These are phyloP conservation scores for Channallabes apus DNA, from an alignment of 2,797 vertebrate genomes.

Conservation along the genomic window DNA sequence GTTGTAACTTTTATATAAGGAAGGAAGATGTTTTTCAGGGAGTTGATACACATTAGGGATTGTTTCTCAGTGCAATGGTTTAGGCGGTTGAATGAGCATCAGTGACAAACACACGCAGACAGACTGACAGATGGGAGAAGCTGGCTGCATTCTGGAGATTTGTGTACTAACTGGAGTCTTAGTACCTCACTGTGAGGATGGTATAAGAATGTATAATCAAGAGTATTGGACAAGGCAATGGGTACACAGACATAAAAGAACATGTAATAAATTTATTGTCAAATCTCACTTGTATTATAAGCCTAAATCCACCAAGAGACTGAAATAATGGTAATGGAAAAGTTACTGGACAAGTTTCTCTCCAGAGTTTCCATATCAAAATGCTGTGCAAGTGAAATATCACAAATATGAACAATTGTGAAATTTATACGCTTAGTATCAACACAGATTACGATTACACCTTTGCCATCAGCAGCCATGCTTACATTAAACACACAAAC, in stretches of 20 bases:
- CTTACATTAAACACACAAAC: constrained; percentile 25
- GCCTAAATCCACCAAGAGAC: background rate
- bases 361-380: background rate
- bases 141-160: constrained; percentile 38
- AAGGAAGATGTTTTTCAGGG: constrained; percentile 62
- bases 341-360: background rate
- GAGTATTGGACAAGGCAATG: background rate
- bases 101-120: constrained; percentile 43
- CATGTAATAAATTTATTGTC: background rate
- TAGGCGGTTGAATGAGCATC: constrained; percentile 55
- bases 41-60: constrained; percentile 70
- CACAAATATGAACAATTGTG: background rate
- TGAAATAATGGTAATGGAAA: background rate
- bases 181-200: constrained; percentile 12
- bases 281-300: background rate
- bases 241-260: background rate
- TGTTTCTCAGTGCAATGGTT: constrained; percentile 65
- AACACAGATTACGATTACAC: constrained; percentile 11
- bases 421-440: constrained; percentile 21
- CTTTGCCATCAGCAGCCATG: background rate
- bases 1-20: constrained; percentile 64
- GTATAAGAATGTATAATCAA: constrained; percentile 7
- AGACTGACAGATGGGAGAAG: constrained; percentile 57
- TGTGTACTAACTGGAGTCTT: constrained; percentile 24
- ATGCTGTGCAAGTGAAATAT: background rate